These are phyloP conservation scores for Leptopilina clavipes DNA, from an alignment of 1,140 invertebrate species.

Conservation along the genomic window DNA sequence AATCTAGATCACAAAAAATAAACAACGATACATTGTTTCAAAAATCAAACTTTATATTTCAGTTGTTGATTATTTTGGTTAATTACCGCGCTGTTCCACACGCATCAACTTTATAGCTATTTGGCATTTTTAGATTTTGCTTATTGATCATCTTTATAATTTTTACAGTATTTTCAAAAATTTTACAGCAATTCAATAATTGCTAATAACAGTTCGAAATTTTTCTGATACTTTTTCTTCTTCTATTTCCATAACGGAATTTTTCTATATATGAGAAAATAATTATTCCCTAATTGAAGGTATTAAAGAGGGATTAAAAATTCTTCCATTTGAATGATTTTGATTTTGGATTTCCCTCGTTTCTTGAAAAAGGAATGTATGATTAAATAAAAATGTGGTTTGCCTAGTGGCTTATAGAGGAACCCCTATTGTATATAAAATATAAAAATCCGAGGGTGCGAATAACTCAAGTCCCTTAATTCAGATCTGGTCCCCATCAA, in stretches of 20 bases:
- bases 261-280: background rate
- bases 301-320: background rate
- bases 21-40: background rate
- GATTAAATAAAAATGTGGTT: slow-evolving; percentile 15
- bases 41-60: background rate
- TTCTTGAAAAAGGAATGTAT: background rate
- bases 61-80: too few species aligned
- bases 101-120: too few species aligned
- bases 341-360: background rate
- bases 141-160: too few species aligned
- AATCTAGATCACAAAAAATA: slow-evolving; percentile 20
- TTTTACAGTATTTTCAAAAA: too few species aligned
- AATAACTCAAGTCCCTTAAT: slow-evolving; percentile 20
- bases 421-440: background rate
- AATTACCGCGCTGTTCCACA: too few species aligned
- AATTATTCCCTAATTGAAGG: background rate
- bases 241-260: too few species aligned
- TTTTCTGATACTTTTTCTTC: too few species aligned
- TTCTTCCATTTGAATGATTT: background rate
- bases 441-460: slow-evolving; percentile 21
- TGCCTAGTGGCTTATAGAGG: background rate
- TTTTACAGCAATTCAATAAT: too few species aligned
- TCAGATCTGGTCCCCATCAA: slow-evolving; percentile 20
- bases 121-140: too few species aligned
- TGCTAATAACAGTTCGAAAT: too few species aligned